Percentiles rank a stretch among this genome's conserved stretches.
Conservation (phyloP, 2,113 vertebrate species). For the Rhinolophus ferrumequinum region DNA sequence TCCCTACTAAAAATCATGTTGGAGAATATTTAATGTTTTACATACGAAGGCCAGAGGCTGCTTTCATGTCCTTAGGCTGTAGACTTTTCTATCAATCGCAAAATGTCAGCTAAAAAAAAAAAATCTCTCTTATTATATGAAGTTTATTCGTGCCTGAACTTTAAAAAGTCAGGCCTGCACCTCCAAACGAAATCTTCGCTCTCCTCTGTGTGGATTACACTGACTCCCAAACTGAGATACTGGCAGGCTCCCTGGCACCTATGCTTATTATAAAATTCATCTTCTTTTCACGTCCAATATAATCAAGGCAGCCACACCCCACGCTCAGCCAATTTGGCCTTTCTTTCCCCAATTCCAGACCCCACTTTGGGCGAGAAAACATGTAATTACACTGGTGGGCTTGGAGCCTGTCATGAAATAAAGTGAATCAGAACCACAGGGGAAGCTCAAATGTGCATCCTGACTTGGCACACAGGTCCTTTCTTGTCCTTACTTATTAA, state of each 20-base stretch:
- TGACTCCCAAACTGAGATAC: background rate
- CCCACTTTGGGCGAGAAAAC: conserved; percentile 41
- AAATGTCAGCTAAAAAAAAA: background rate
- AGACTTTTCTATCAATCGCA: background rate
- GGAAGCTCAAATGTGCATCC: conserved; percentile 63
- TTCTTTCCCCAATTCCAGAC: background rate
- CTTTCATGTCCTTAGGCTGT: background rate
- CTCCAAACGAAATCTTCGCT: background rate
- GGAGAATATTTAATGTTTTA: background rate
- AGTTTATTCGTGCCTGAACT: background rate
- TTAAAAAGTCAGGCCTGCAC: background rate
- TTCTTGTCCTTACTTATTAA: conserved; percentile 58
- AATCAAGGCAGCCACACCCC: background rate
- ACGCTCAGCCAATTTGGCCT: fast-evolving
- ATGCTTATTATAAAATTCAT: background rate
- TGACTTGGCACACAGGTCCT: conserved; percentile 69
- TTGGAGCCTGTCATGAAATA: conserved; percentile 76
- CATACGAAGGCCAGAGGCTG: too few relatives aligned
- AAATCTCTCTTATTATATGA: background rate
- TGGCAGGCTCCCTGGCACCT: background rate
- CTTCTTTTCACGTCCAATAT: background rate
- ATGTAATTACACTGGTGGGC: background rate
- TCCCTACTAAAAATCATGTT: background rate
- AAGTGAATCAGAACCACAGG: conserved; percentile 63
- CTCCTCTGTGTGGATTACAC: background rate